These are phyloP conservation scores for Caradrina clavipalpis DNA, from an alignment of 2,888 invertebrate species.

Conservation along the genomic window DNA sequence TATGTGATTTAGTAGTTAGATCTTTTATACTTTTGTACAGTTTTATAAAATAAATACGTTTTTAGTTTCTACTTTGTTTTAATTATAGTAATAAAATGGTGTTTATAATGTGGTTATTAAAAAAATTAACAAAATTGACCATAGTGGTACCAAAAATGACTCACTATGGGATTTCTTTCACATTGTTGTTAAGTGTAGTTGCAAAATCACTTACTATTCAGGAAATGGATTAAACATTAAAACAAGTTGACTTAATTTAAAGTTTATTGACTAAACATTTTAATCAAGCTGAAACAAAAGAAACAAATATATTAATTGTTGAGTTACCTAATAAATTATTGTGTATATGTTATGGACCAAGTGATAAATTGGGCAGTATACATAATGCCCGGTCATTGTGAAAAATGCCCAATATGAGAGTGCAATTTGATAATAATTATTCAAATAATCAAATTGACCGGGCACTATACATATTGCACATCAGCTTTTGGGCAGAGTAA, in stretches of 20 bases:
- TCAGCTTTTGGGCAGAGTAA: no score
- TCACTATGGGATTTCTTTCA: not conserved
- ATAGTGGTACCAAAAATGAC: not conserved
- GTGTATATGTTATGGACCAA: no score
- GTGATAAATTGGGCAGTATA: no score
- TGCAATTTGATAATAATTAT: no score
- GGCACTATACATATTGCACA: no score
- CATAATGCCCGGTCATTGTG: no score
- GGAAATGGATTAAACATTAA: constrained; percentile 56
- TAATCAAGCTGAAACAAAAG: constrained; percentile 92
- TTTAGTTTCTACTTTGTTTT: constrained; percentile 32
- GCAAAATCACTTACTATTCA: not conserved
- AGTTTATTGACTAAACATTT: constrained; percentile 81
- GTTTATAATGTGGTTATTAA: not conserved
- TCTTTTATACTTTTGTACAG: constrained; percentile 84
- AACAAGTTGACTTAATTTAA: constrained; percentile 74
- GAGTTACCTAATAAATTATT: not conserved
- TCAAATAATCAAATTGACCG: no score
- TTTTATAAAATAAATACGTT: constrained; percentile 68
- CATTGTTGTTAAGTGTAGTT: not conserved
- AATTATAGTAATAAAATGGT: not conserved
- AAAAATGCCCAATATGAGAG: no score
- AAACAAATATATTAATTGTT: constrained; percentile 60
- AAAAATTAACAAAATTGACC: not conserved
- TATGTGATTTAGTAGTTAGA: constrained; percentile 53